Base-by-base conservation (phyloP, 2,797 vertebrate species). In the Cyprinella venusta region DNA sequence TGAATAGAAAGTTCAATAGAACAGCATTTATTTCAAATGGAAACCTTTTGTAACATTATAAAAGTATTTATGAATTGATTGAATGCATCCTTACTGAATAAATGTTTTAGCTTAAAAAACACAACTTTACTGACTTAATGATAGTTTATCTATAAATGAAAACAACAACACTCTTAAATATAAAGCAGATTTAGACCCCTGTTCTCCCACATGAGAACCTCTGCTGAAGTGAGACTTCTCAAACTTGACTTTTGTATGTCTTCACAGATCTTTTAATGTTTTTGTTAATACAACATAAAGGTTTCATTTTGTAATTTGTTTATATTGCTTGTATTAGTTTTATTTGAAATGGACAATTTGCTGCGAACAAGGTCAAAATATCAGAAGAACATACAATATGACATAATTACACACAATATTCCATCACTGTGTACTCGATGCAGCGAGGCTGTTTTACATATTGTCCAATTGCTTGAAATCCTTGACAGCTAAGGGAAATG, bases 211-310 rank as follows among this genome's bases (percentile, higher is more conserved):
- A 56, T 33, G 26, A 63, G 6, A 59, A 12, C 40, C 3, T 38
- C 8, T 79, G 24, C 61, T 50, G 18, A 76, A 82, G 24, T 76
- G 86, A 80, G 80, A 80, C 63, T n/a, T 42, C 64, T 86, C 63
- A 86, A 84, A 87, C 61, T 45, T 16, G 16, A 78, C 40, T 70
- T 8, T n/a, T 21, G 19, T 42, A 19, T 38, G 78, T 67, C 13
- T 54, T 76, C 15, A 38, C 10, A 79, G 61, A 5, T 38, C 12
- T 21, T 52, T 52, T 77, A 67, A 1, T 64, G 42, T 63, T 18
- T 79, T 76, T 12, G 26, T 24, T n/a, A 40, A 9, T 42, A 50
- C 56, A 12, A 59, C 10, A 9, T 21, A 36, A 71, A 38, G 10
- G 24, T n/a, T 21, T 74, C 6, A 38, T 36, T 72, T 38, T 18